A percentile compares a stretch with the other conserved stretches of the same genome.
Conservation (phyloP, 2,888 invertebrate genomes). For the Andrena hattorfiana region DNA sequence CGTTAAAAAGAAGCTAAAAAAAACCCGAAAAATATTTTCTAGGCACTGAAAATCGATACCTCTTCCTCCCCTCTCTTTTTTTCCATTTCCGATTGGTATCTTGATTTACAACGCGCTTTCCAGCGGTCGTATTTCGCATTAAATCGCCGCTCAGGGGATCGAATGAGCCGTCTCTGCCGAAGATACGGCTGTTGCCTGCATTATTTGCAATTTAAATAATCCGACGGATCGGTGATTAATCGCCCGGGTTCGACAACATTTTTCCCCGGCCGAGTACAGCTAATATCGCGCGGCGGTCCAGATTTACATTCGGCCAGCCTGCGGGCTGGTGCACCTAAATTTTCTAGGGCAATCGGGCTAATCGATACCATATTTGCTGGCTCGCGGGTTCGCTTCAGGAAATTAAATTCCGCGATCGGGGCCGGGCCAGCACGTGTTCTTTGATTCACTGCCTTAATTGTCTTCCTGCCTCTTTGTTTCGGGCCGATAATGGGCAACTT, state of each 20-base stretch:
- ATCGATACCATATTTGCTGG: slow-evolving; percentile 62
- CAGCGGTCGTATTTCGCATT: slow-evolving; percentile 42
- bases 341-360: slow-evolving; percentile 54
- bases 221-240: slow-evolving; percentile 57
- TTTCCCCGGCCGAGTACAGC: slow-evolving; percentile 45
- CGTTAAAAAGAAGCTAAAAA: not conserved
- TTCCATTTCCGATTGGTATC: slow-evolving; percentile 1
- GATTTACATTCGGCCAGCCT: slow-evolving; percentile 50
- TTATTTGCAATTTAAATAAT: slow-evolving; percentile 71
- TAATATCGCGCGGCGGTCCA: slow-evolving; percentile 49
- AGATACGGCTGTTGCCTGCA: slow-evolving; percentile 69
- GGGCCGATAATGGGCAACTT: not conserved
- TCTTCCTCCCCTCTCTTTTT: not conserved
- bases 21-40: slow-evolving; percentile 30
- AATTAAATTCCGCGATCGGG: slow-evolving; percentile 57
- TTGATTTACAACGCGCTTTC: slow-evolving; percentile 39
- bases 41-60: slow-evolving; percentile 25
- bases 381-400: slow-evolving; percentile 55
- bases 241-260: slow-evolving; percentile 52
- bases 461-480: slow-evolving; percentile 9
- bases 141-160: slow-evolving; percentile 38
- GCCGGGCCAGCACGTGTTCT: slow-evolving; percentile 27
- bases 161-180: slow-evolving; percentile 26
- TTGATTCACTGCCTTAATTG: slow-evolving; percentile 49
- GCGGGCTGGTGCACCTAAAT: slow-evolving; percentile 31